Conservation (phyloP, 2,797 vertebrate species). For the Anisognathus igniventris region DNA sequence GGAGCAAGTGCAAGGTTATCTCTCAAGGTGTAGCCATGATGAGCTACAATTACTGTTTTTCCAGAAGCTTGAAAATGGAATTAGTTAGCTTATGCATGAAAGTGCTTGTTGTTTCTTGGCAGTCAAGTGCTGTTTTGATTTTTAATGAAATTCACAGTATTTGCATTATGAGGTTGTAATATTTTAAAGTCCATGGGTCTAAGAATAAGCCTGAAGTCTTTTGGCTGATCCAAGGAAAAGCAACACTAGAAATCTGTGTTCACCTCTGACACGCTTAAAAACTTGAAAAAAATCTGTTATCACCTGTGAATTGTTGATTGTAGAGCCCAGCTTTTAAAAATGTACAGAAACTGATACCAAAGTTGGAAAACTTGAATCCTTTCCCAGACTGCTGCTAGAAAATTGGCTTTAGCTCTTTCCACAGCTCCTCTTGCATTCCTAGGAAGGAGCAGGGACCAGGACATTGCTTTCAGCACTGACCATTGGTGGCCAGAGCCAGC, state of each 20-base stretch:
- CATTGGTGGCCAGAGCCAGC: not conserved
- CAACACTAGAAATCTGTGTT: not conserved
- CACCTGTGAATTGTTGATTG: not conserved
- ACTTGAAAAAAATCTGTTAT: not conserved
- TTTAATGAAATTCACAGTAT: conserved; percentile 29
- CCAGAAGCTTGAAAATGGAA: not conserved
- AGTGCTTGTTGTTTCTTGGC: conserved; percentile 14
- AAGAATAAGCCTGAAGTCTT: not conserved
- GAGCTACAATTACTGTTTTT: not conserved
- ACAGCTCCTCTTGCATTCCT: not conserved
- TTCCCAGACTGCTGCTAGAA: not conserved
- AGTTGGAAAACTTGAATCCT: not conserved
- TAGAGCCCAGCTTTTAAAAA: not conserved
- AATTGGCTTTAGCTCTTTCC: not conserved
- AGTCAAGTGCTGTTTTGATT: conserved; percentile 41
- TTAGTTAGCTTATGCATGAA: not conserved
- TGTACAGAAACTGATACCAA: not conserved
- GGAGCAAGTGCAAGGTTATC: not conserved
- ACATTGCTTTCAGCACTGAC: not conserved
- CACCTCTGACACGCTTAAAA: not conserved
- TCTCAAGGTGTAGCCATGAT: not conserved
- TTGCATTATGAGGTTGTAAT: not conserved
- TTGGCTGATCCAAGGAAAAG: not conserved
- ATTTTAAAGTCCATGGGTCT: not conserved
- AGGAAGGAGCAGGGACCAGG: not conserved